Evolutionary conservation across 2,888 invertebrate species (phyloP).

Genomic region (Polyommatus icarus): DNA sequence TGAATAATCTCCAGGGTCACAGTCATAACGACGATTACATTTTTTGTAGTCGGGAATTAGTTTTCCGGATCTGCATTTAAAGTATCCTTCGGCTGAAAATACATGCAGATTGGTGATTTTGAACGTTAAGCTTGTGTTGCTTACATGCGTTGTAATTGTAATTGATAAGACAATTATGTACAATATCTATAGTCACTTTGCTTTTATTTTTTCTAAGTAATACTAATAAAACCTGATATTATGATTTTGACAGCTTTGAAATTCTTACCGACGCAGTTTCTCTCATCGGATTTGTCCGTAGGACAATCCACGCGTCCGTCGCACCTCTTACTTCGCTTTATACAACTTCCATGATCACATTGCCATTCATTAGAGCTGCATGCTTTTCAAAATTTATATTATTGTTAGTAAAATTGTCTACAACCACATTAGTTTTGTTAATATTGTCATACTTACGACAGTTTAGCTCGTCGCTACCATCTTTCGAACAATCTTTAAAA

Average conservation of each 20-base stretch:
- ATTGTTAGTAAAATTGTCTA: conserved; percentile 40
- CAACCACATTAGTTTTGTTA: conserved; percentile 12
- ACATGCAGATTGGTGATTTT: conserved; percentile 52
- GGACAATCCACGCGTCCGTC: conserved; percentile 86
- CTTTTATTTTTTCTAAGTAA: not conserved
- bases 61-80: conserved; percentile 84
- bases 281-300: conserved; percentile 86
- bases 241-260: not conserved
- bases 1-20: conserved; percentile 82
- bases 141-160: not conserved
- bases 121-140: not conserved
- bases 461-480: conserved; percentile 82
- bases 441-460: conserved; percentile 79
- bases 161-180: not conserved
- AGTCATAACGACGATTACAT: conserved; percentile 85
- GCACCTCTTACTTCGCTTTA: conserved; percentile 81
- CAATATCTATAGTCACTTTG: not conserved
- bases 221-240: not conserved
- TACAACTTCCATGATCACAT: conserved; percentile 87
- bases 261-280: conserved; percentile 81
- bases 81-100: conserved; percentile 72
- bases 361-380: conserved; percentile 85
- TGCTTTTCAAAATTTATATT: conserved; percentile 67
- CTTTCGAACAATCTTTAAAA: conserved; percentile 84
- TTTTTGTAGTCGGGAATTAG: conserved; percentile 78